Base-by-base conservation (phyloP, 2,888 invertebrate genomes). In the Euzetes globulus region DNA sequence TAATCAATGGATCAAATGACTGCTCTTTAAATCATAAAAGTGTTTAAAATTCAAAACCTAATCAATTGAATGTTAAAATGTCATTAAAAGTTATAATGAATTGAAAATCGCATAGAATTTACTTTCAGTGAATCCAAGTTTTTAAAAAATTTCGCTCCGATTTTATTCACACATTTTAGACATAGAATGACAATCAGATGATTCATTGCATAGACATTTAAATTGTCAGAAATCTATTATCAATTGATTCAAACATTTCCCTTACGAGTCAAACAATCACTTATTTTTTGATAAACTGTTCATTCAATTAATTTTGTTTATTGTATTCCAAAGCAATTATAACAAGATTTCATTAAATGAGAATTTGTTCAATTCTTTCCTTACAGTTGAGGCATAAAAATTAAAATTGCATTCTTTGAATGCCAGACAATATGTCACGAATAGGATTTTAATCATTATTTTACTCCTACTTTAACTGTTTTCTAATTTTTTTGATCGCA, bases 291-390 rank as follows among this genome's bases (percentile, higher is more conserved):
- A 55, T 55, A 55, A 55, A 33, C 55, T 15, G 25, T 22, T 22
- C 55, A 25, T 55, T 55, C 55, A 55, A 55, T 55, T 55, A 55
- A 22, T 55, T 55, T 55, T 55, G 25, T 55, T 55, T 11, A 55
- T 55, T 55, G 55, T 55, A 55, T 55, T 55, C 25, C 2, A 47
- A 55, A 55, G 55, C 55, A 55, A 55, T 55, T 55, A 55, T 55
- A 55, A 25, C 55, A 19, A 25, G 11, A 5, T 15, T 55, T 55
- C 47, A 55, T 55, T 55, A 6, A 55, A 25, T 55, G n/a, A 47
- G n/a, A 7, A 55, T 25, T 55, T 55, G 25, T 55, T 55, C 6
- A 9, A 25, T 55, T 55, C 55, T 55, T 55, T 55, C 25, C 11
- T 55, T 6, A 25, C 11, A 25, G 11, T 9, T 55, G 5, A 55